phyloP scores from a whole-genome alignment of 2,113 vertebrate species.

The Paedocypris sp. region DNA sequence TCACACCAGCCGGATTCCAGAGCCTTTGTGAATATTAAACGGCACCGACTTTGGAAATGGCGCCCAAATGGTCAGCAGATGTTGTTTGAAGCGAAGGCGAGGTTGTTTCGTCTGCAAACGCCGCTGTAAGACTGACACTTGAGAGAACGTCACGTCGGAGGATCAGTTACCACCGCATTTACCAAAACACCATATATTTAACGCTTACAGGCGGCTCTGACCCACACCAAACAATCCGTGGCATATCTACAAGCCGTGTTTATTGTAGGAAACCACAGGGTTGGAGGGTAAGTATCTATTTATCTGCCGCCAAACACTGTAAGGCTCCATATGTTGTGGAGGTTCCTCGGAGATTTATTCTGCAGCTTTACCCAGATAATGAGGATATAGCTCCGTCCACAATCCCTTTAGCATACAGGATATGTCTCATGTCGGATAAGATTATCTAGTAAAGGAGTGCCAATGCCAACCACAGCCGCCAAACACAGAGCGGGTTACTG shows the following conservation, averaged over 20 bases:
- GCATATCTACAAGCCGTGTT: slow-evolving; percentile 8
- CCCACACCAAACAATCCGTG: neutral
- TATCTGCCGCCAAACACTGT: slow-evolving; percentile 26
- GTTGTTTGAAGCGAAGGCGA: slow-evolving; percentile 49
- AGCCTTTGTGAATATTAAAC: slow-evolving; percentile 64
- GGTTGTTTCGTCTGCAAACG: slow-evolving; percentile 60
- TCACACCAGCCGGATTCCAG: slow-evolving; percentile 47
- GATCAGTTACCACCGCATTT: slow-evolving; percentile 17
- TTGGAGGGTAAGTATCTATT: slow-evolving; percentile 33
- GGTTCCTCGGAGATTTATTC: slow-evolving; percentile 33
- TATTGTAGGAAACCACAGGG: slow-evolving; percentile 6
- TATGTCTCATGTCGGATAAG: slow-evolving; percentile 32
- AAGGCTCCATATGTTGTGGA: slow-evolving; percentile 30
- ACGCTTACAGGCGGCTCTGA: slow-evolving; percentile 36
- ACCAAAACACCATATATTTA: slow-evolving; percentile 38
- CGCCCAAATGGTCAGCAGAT: slow-evolving; percentile 65
- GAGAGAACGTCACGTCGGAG: slow-evolving; percentile 41
- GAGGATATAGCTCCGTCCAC: slow-evolving; percentile 16
- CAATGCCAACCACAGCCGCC: slow-evolving; percentile 29
- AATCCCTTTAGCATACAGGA: slow-evolving; percentile 30
- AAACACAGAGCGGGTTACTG: slow-evolving; percentile 45
- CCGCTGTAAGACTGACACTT: slow-evolving; percentile 53
- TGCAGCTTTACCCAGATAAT: slow-evolving; percentile 35
- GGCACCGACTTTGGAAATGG: slow-evolving; percentile 58
- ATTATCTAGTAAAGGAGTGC: slow-evolving; percentile 37